Conservation (phyloP, 2,888 invertebrate species). For the Julus scanicus region DNA sequence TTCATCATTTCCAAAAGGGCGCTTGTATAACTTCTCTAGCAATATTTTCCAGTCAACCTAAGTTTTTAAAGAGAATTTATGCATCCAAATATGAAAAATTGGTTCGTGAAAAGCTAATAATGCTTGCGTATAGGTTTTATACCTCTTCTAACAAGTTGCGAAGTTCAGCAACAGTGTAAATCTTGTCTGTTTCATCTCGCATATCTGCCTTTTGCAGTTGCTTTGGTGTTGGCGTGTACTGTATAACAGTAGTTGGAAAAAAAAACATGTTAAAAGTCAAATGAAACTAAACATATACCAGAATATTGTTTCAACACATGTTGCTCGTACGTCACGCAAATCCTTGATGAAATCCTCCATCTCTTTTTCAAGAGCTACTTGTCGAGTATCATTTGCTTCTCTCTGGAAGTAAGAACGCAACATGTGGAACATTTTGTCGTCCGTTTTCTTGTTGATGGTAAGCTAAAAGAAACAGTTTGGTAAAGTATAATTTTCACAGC, state of each 20-base stretch:
- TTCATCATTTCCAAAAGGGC: constrained; percentile 59
- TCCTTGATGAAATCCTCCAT: background rate
- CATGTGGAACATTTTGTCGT: constrained; percentile 19
- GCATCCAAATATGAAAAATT: background rate
- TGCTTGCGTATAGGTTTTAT: too few species aligned
- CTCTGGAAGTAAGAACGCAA: background rate
- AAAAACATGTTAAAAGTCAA: too few species aligned
- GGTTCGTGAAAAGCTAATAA: too few species aligned
- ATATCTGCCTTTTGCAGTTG: background rate
- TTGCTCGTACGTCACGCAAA: background rate
- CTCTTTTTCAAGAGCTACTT: background rate
- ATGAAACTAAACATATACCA: too few species aligned
- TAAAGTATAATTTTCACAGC: background rate
- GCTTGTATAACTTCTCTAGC: constrained; percentile 27
- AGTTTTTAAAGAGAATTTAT: background rate
- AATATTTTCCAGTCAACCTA: constrained; percentile 54
- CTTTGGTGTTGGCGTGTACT: constrained; percentile 43
- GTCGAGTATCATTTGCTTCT: background rate
- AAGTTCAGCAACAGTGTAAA: constrained; percentile 16
- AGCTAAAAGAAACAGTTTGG: background rate
- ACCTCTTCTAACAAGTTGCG: constrained; percentile 24
- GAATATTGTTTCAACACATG: background rate
- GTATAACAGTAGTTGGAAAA: background rate
- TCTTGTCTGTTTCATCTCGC: constrained; percentile 25
- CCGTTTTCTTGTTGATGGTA: background rate